Evolutionary conservation across 1,140 invertebrate species (phyloP).

Genomic region (Vollenhovia emeryi): DNA sequence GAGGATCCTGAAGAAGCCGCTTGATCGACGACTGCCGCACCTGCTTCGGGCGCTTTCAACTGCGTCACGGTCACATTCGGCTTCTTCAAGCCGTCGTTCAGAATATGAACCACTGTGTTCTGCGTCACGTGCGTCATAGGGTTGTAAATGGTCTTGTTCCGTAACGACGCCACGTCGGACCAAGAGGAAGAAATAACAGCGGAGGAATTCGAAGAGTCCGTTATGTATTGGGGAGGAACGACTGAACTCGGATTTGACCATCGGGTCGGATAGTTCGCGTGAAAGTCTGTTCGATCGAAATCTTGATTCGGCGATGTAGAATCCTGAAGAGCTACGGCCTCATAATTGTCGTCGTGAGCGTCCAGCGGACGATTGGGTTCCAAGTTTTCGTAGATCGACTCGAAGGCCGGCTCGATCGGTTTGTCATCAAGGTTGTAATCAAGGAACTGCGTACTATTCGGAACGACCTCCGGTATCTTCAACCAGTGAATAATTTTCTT

Average conservation of each 20-base stretch:
- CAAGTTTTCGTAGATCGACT: conserved; percentile 69
- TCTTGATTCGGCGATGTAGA: neutral
- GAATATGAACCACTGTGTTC: conserved; percentile 81
- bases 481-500: conserved; percentile 77
- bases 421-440: conserved; percentile 45
- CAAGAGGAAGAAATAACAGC: neutral
- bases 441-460: conserved; percentile 59
- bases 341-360: conserved; percentile 3
- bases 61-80: conserved; percentile 72
- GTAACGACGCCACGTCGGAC: neutral
- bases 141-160: conserved; percentile 41
- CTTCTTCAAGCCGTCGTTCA: conserved; percentile 74
- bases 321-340: neutral
- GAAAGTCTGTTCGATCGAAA: neutral
- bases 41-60: conserved; percentile 47
- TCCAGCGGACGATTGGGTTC: conserved; percentile 71
- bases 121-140: conserved; percentile 77
- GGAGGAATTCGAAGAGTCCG: neutral
- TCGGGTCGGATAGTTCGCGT: neutral
- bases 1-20: neutral
- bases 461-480: conserved; percentile 74
- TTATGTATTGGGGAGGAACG: neutral
- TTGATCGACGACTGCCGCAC: neutral
- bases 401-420: conserved; percentile 55
- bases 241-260: neutral